Percentiles rank a stretch among this genome's conserved stretches.
Conservation (phyloP, 2,113 vertebrate genomes). For the Anoura caudifer region DNA sequence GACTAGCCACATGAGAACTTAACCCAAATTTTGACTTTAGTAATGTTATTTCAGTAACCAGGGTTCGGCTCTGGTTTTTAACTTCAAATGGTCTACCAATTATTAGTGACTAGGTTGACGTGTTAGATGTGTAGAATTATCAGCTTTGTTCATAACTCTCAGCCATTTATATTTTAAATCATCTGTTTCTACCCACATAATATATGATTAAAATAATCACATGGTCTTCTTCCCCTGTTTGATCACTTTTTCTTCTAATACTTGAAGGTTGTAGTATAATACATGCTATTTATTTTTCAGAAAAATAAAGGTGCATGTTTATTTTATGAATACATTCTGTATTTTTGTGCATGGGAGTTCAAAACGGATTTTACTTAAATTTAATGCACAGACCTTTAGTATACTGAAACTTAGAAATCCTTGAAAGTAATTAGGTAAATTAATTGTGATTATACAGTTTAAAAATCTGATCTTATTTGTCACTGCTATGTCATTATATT, state of each 20-base stretch:
- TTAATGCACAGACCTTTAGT: not conserved
- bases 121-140: not conserved
- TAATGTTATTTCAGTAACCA: not conserved
- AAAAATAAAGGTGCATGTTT: not conserved
- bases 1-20: not conserved
- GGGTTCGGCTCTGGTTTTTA: not conserved
- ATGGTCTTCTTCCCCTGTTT: not conserved
- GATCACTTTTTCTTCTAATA: not conserved
- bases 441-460: not conserved
- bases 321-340: not conserved
- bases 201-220: not conserved
- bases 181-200: not conserved
- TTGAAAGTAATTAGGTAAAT: not conserved
- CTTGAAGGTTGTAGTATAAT: not conserved
- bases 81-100: not conserved
- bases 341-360: not conserved
- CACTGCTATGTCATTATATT: not conserved
- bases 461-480: not conserved
- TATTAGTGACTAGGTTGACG: not conserved
- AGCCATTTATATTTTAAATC: not conserved
- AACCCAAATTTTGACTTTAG: not conserved
- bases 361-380: not conserved
- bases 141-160: not conserved
- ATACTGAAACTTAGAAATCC: not conserved
- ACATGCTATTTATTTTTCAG: not conserved